These are phyloP conservation scores for Ectobius pallidus DNA, from an alignment of 2,888 invertebrate genomes.

Conservation along the genomic window DNA sequence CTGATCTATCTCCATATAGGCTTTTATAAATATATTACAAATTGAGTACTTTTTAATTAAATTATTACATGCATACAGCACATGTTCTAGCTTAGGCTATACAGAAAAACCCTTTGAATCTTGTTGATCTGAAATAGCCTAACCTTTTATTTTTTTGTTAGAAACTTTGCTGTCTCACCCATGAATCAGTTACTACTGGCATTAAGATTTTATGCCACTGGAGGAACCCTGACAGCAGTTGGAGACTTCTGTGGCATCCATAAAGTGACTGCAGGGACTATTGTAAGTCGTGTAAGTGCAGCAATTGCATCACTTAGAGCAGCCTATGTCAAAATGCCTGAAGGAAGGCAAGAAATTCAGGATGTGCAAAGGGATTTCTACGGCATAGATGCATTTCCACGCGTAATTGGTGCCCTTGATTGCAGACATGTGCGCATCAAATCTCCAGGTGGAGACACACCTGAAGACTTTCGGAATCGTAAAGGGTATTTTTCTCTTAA, in stretches of 20 bases:
- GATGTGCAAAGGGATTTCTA: not conserved
- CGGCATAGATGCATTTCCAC: not conserved
- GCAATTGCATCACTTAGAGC: not conserved
- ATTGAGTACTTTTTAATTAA: not conserved
- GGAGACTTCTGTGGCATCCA: no score
- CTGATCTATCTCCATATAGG: no score
- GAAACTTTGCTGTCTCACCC: no score
- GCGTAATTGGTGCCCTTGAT: not conserved
- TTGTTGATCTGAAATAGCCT: no score
- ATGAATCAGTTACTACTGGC: no score
- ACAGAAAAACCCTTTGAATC: not conserved
- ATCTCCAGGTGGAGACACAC: no score
- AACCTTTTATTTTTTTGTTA: no score
- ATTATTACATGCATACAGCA: not conserved
- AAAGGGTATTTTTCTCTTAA: slow-evolving; percentile 26
- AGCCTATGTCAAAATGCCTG: no score
- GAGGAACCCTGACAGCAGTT: no score
- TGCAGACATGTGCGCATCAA: slow-evolving; percentile 12
- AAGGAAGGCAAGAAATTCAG: no score
- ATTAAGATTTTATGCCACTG: not conserved
- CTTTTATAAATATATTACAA: not conserved
- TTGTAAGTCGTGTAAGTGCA: not conserved
- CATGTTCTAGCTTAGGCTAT: not conserved
- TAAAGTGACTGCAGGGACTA: not conserved
- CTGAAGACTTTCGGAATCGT: slow-evolving; percentile 25